A percentile compares a stretch with the other conserved stretches of the same genome.
These are phyloP conservation scores for Hypomecis atomaria DNA, from an alignment of 2,888 invertebrate genomes.

Conservation along the genomic window DNA sequence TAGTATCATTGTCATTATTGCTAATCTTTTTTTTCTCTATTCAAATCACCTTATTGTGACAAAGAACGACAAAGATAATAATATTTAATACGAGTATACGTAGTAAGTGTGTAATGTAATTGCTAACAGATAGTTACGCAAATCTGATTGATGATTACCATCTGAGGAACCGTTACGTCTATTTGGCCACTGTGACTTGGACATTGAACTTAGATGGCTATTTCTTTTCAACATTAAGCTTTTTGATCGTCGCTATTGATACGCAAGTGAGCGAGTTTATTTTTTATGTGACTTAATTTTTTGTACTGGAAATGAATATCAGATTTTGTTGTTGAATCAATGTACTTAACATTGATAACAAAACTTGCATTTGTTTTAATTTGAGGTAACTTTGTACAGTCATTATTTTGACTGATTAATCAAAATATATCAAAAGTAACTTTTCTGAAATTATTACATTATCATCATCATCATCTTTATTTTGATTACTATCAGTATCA, in stretches of 20 bases:
- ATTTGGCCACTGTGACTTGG: conserved; percentile 74
- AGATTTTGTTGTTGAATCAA: conserved; percentile 1
- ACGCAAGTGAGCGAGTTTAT: conserved; percentile 6
- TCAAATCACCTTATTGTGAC: conserved; percentile 1
- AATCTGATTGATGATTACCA: conserved; percentile 83
- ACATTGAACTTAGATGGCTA: conserved; percentile 66
- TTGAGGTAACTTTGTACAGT: too few species aligned
- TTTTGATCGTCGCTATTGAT: conserved; percentile 28
- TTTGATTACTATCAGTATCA: too few species aligned
- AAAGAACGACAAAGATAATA: conserved; percentile 8
- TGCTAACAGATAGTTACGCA: conserved; percentile 81
- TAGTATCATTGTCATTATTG: neutral
- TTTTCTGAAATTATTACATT: neutral
- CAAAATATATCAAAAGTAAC: neutral
- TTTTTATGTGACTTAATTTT: conserved; percentile 31
- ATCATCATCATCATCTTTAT: neutral
- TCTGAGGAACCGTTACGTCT: conserved; percentile 77
- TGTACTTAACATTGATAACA: conserved; percentile 5
- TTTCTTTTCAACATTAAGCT: conserved; percentile 23
- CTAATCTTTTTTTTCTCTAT: neutral
- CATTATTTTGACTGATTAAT: neutral
- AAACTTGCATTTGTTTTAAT: neutral
- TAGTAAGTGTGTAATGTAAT: conserved; percentile 56
- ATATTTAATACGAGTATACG: neutral
- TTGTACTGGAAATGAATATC: conserved; percentile 5